These are phyloP conservation scores for Columba janthina DNA, from an alignment of 2,113 vertebrate genomes.

Conservation along the genomic window DNA sequence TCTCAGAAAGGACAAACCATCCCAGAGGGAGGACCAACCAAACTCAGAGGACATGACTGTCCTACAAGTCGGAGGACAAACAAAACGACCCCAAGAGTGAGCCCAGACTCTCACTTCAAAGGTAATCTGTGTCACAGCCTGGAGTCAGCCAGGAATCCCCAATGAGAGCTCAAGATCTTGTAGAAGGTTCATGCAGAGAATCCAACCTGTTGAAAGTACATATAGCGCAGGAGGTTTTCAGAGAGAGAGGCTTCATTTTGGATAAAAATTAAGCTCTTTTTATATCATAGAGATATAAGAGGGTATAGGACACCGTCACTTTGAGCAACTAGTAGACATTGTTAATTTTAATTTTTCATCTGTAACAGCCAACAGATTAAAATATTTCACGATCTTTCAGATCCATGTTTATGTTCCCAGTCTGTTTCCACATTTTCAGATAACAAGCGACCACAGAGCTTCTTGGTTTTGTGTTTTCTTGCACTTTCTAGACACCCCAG, in stretches of 20 bases:
- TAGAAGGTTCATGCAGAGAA: not conserved
- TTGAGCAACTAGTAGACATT: not conserved
- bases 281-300: not conserved
- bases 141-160: not conserved
- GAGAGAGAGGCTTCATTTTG: not conserved
- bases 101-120: not conserved
- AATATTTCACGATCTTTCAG: not conserved
- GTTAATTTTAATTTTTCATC: not conserved
- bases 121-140: not conserved
- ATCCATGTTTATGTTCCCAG: not conserved
- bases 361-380: not conserved
- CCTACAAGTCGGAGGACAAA: not conserved
- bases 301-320: not conserved
- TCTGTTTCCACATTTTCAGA: not conserved
- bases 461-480: not conserved
- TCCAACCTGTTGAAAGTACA: not conserved
- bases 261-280: not conserved
- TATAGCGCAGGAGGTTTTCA: not conserved
- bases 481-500: not conserved
- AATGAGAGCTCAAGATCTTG: not conserved
- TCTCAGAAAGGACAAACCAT: not conserved
- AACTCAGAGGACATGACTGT: too few species aligned
- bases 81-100: not conserved
- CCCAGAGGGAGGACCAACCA: not conserved
- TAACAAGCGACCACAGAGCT: rapidly evolving